Conservation (phyloP, 2,113 vertebrate species). For the Odocoileus virginianus region DNA sequence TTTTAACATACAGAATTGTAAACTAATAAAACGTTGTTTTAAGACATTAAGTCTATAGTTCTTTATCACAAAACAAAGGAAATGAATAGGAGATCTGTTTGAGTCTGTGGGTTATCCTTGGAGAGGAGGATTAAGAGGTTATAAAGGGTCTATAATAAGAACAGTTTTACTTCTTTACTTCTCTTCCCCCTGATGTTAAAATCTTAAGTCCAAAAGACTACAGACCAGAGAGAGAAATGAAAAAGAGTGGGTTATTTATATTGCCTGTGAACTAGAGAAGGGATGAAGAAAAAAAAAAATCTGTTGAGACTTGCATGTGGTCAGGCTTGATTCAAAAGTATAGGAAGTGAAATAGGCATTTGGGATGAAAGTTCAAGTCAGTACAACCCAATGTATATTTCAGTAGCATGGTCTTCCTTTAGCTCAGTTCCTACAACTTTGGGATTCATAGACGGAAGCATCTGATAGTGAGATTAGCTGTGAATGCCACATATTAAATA, state of each 20-base stretch:
- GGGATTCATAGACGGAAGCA: neutral
- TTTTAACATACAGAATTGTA: neutral
- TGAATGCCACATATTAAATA: neutral
- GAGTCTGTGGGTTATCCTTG: neutral
- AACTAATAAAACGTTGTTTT: neutral
- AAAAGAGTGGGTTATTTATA: neutral
- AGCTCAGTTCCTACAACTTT: neutral
- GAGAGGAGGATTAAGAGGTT: neutral
- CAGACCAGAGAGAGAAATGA: neutral
- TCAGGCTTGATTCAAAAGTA: neutral
- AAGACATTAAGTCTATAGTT: neutral
- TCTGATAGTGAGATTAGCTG: neutral
- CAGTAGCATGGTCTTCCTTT: neutral
- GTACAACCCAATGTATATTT: neutral
- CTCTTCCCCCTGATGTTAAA: neutral
- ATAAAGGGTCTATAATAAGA: neutral
- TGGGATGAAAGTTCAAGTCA: neutral
- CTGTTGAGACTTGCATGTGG: neutral
- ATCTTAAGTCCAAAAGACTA: neutral
- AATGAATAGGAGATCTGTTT: neutral
- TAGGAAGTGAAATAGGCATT: neutral
- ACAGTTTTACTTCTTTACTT: neutral
- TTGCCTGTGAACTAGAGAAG: neutral
- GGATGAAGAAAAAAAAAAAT: neutral
- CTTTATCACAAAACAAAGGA: neutral